Evolutionary conservation across 2,113 vertebrate species (phyloP).

Genomic region (Vidua chalybeata): DNA sequence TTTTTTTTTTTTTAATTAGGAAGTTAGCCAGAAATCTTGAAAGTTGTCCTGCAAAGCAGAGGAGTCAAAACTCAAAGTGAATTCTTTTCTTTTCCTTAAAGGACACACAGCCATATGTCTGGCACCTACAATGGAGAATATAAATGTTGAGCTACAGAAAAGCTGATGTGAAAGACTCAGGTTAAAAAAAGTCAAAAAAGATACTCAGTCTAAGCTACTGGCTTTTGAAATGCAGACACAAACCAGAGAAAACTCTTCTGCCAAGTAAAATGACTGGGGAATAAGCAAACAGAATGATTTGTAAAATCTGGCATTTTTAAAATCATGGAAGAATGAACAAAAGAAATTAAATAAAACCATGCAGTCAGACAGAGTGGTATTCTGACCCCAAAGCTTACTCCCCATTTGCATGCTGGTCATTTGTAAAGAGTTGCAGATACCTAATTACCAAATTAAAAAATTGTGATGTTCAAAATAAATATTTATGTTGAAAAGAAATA

Average conservation of each 20-base stretch:
- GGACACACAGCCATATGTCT: neutral
- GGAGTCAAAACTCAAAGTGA: neutral
- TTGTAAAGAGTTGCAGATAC: neutral
- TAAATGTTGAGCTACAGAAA: neutral
- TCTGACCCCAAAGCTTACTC: neutral
- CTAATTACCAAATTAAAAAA: neutral
- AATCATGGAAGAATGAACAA: neutral
- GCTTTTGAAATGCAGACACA: neutral
- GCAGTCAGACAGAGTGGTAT: neutral
- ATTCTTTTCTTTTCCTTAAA: neutral
- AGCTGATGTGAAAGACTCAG: neutral
- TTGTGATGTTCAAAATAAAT: neutral
- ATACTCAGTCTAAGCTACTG: neutral
- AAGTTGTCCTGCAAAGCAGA: neutral
- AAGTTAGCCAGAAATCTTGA: neutral
- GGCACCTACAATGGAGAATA: neutral
- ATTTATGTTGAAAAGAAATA: neutral
- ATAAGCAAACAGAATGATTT: neutral
- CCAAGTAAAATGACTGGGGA: neutral
- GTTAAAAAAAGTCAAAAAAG: neutral
- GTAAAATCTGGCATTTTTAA: neutral
- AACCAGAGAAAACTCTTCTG: neutral
- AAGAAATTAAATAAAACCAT: neutral
- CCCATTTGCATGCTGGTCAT: neutral
- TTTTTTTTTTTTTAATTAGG: neutral